Evolutionary conservation across 1,140 invertebrate species (phyloP), one percentile per base, ranked within the genome.

Genomic region (Scaptodrosophila lebanonensis): DNA sequence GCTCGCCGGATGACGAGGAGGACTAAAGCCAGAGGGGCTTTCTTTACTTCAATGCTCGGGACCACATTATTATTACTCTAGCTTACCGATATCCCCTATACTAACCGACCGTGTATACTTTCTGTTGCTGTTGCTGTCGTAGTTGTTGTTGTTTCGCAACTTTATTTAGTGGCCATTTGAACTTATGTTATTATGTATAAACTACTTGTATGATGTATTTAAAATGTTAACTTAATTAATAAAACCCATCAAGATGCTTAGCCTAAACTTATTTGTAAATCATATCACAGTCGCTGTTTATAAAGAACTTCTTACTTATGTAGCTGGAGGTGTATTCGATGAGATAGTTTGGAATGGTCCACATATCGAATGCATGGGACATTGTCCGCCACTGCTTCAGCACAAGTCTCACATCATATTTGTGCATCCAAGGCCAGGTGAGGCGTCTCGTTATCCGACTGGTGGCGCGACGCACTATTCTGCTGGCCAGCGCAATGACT

Each of bases 201-300:
- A n/a, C n/a, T n/a, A n/a, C n/a, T n/a, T n/a, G n/a, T n/a, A n/a
- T n/a, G n/a, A n/a, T n/a, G n/a, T n/a, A n/a, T n/a, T n/a, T n/a
- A n/a, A n/a, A n/a, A n/a, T n/a, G n/a, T n/a, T n/a, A n/a, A n/a
- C n/a, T n/a, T n/a, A 25, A 25, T 25, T 25, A 25, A 25, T 25
- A 25, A n/a, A n/a, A n/a, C n/a, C n/a, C n/a, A n/a, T n/a, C n/a
- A n/a, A n/a, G n/a, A n/a, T n/a, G n/a, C n/a, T n/a, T n/a, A n/a
- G n/a, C n/a, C n/a, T n/a, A n/a, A n/a, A n/a, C n/a, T n/a, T n/a
- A 83, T 50, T 85, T 85, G 54, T 85, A 85, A 54, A 85, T 85
- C 60, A 85, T 43, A 85, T 85, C 83, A 85, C 83, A 85, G 75
- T 85, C 83, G 58, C 70, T 85, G 39, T 72, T 77, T 6, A 85